These are phyloP conservation scores for Gymnarchus niloticus DNA, from an alignment of 2,113 vertebrate genomes.

Conservation along the genomic window DNA sequence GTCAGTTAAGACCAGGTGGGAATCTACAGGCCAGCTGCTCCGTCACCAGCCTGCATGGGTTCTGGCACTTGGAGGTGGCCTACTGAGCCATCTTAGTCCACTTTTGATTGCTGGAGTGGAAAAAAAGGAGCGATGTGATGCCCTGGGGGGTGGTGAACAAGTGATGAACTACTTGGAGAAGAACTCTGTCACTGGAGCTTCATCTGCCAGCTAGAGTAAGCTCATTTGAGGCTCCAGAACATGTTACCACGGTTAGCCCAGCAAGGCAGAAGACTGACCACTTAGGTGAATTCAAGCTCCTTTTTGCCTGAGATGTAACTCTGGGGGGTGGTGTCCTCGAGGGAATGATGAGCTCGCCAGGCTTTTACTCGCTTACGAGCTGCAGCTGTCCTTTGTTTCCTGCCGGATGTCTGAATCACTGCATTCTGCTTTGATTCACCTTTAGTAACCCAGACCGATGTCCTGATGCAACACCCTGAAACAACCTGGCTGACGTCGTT, in stretches of 20 bases:
- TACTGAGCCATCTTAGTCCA: neutral
- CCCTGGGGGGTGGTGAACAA: neutral
- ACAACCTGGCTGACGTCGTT: neutral
- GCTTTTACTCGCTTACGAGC: neutral
- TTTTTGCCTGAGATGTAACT: neutral
- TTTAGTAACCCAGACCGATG: constrained; percentile 3
- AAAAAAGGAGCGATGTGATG: neutral
- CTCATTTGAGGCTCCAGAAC: neutral
- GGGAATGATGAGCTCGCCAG: neutral
- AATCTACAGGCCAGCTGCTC: neutral
- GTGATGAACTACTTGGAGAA: neutral
- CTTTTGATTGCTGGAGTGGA: neutral
- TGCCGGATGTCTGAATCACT: neutral
- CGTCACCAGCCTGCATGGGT: neutral
- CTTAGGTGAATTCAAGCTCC: neutral
- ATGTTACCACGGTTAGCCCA: neutral
- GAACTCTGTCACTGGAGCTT: neutral
- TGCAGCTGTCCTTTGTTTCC: constrained; percentile 1
- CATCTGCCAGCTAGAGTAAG: neutral
- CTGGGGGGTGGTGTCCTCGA: neutral
- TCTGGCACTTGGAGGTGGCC: neutral
- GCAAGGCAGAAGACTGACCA: neutral
- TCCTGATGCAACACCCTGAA: constrained; percentile 11
- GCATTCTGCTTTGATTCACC: neutral
- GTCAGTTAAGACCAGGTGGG: neutral